Base-by-base conservation (phyloP, 64 coral and sea anemone species). In the Stichodactyla mertensii region DNA sequence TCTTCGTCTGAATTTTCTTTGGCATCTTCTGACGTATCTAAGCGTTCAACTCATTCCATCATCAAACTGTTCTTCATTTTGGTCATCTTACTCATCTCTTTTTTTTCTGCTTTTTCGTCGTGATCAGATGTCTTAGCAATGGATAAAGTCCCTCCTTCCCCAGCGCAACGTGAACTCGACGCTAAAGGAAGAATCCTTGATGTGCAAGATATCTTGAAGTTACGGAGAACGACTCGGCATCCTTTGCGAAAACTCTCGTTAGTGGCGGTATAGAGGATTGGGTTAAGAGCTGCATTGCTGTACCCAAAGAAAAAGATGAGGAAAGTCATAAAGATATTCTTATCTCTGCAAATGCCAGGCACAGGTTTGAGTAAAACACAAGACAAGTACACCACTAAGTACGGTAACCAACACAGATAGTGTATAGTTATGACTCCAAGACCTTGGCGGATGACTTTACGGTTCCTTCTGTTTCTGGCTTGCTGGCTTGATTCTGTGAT, bases 221-320 rank as follows among this genome's bases (percentile, higher is more conserved):
- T 71, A 8, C 79, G 79, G 7, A 82, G 19, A 8, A 82, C 54
- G 26, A 4, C 14, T 36, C 28, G 26, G 26, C 31, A 83, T 16
- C 92, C 92, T 19, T 80, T 87, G 10, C 92, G 88, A 83, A 87
- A 91, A 24, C 86, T 53, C 9, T 91, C 85, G 67, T 87, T 94
- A 15, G 86, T 90, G 7, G 82, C 52, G 11, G 83, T 60, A 80
- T 94, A 91, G 8, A 94, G 23, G 7, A 86, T 58, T 2, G 92
- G 92, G 2, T 88, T 94, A 55, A 94, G 52, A 10, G 92, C 92
- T 13, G 78, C 83, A 81, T 94, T 94, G 51, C 79, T 52, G 26
- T 14, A 82, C n/a, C 79, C 79, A 31, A 82, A 28, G 54, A 82
- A 82, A 52, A 82, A 82, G 16, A 82, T 82, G 0, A 82, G 16